Base-by-base conservation (phyloP, 2,888 invertebrate species). In the Volucella bombylans region DNA sequence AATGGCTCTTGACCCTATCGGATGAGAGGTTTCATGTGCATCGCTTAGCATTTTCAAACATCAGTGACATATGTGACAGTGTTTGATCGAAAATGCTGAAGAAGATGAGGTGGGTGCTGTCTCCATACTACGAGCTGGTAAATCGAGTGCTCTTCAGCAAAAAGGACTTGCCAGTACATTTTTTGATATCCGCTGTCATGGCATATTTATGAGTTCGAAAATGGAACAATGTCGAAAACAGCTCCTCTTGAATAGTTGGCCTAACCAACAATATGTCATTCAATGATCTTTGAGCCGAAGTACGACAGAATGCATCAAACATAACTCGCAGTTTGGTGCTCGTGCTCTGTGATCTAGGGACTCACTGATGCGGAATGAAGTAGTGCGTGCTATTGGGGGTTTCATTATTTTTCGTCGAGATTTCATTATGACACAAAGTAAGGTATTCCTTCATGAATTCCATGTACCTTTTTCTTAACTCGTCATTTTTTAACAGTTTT, bases 241-340 rank as follows among this genome's bases (percentile, higher is more conserved):
- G 61, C 11, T 87, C 78, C 12, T 82, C 72, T 67, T 82, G 73
- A 64, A 87, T 78, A 0, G 79, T 76, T 41, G 86, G 86, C 4
- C 86, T 81, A 15, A 80, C 69, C 76, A 83, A 76, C 41, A 86
- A 54, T 2, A 71, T 64, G 38, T 86, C 86, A 55, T 87, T 87
- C 23, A 86, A 62, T 0, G 76, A 65, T 4, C 47, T 9, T 39
- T 72, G 68, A 43, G 69, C 49, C 12, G 86, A 82, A 3, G 67
- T 74, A 31, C 64, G 49, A 12, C 65, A 50, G 6, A 77, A 82
- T 12, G 86, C 82, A 54, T 86, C 85, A 41, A 85, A 82, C 15
- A 79, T 76, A 18, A 86, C 82, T 47, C 82, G 64, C 8, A 86
- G 57, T 52, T 81, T 86, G 9, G 85, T 86, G 39, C 73, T 82